Evolutionary conservation across 1,140 invertebrate species (phyloP).

Genomic region (Venustaconcha ellipsiformis): DNA sequence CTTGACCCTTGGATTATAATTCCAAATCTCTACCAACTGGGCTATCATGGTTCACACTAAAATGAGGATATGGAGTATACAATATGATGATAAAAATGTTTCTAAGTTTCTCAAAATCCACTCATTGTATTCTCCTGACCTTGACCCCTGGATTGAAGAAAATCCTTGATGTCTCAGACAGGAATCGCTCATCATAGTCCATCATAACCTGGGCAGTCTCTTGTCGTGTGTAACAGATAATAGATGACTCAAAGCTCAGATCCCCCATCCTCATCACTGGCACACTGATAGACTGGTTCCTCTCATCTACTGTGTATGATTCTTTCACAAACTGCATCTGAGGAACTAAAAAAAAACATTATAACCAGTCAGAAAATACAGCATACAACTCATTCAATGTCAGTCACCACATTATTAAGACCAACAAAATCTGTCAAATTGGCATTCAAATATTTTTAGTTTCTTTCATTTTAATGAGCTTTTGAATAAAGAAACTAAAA

Average conservation of each 20-base stretch:
- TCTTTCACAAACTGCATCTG: conserved; percentile 57
- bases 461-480: too few species aligned
- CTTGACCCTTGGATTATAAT: too few species aligned
- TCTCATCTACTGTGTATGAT: conserved; percentile 57
- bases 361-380: not conserved
- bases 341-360: conserved; percentile 51
- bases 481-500: too few species aligned
- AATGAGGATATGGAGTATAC: too few species aligned
- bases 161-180: conserved; percentile 63
- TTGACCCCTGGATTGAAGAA: conserved; percentile 65
- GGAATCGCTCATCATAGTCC: conserved; percentile 63
- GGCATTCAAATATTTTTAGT: too few species aligned
- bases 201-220: conserved; percentile 57
- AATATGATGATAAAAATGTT: too few species aligned
- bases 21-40: too few species aligned
- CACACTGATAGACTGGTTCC: conserved; percentile 48
- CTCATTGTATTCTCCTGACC: conserved; percentile 31
- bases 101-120: too few species aligned
- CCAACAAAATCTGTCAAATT: too few species aligned
- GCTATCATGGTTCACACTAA: too few species aligned
- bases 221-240: conserved; percentile 66
- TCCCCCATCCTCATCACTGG: conserved; percentile 60
- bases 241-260: conserved; percentile 54
- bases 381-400: not conserved
- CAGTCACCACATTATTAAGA: not conserved